Percentiles rank a stretch among this genome's conserved stretches.
Conservation (phyloP, 2,888 invertebrate genomes). For the Taphrorychus bicolor region DNA sequence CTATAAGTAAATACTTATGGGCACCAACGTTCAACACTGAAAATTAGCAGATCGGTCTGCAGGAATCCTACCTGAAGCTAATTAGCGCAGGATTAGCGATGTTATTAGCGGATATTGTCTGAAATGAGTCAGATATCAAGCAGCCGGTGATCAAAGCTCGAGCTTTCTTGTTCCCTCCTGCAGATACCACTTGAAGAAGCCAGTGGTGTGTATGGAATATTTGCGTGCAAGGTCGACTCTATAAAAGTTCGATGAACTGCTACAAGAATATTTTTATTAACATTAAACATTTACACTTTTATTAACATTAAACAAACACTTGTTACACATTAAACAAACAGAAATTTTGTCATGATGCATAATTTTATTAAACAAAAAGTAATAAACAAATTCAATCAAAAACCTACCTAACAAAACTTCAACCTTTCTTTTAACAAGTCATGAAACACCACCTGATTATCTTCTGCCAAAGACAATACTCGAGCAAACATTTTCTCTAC, state of each 20-base stretch:
- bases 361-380: too few relatives aligned
- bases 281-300: too few relatives aligned
- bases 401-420: neutral
- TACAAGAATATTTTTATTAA: too few relatives aligned
- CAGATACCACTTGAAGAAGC: conserved; percentile 1
- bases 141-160: conserved; percentile 11
- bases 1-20: neutral
- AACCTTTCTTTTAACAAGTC: conserved; percentile 1
- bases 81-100: conserved; percentile 57
- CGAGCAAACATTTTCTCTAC: conserved; percentile 91
- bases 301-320: too few relatives aligned
- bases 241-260: neutral
- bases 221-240: neutral
- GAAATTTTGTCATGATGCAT: neutral
- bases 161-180: conserved; percentile 21
- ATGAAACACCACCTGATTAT: conserved; percentile 80
- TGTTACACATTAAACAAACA: neutral
- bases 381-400: too few relatives aligned
- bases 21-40: conserved; percentile 17
- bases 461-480: conserved; percentile 87
- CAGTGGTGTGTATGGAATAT: conserved; percentile 13
- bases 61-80: conserved; percentile 56
- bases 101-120: conserved; percentile 53
- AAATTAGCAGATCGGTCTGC: conserved; percentile 30
- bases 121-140: conserved; percentile 50